Evolutionary conservation across 2,113 vertebrate species (phyloP).

Genomic region (Elephantulus edwardii): DNA sequence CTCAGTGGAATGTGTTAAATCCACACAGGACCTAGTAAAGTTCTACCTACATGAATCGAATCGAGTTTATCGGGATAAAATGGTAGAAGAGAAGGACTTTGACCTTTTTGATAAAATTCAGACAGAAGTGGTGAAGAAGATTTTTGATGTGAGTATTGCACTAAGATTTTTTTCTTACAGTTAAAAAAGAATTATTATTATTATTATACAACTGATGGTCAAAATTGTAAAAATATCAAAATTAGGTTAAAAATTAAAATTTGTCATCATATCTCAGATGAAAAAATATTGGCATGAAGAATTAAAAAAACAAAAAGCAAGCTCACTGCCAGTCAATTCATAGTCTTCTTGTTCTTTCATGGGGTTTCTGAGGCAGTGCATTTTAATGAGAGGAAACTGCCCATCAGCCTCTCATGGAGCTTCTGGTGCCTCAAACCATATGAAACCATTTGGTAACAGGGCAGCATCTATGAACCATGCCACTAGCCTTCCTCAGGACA

Average conservation of each 20-base stretch:
- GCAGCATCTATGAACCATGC: too few species aligned
- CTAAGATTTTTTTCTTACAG: neutral
- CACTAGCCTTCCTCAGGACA: too few species aligned
- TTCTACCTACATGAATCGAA: slow-evolving; percentile 93
- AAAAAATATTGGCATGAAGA: neutral
- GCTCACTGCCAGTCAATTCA: too few species aligned
- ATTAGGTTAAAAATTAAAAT: neutral
- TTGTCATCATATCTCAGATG: neutral
- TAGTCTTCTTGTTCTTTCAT: too few species aligned
- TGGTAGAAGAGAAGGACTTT: slow-evolving; percentile 90
- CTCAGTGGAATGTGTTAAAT: slow-evolving; percentile 87
- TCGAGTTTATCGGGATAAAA: slow-evolving; percentile 93
- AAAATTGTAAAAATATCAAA: neutral
- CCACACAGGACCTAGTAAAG: slow-evolving; percentile 87
- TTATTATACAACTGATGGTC: neutral
- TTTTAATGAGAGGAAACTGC: too few species aligned
- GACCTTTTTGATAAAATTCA: slow-evolving; percentile 92
- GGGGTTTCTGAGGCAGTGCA: too few species aligned
- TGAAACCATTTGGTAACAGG: too few species aligned
- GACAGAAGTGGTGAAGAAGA: slow-evolving; percentile 88
- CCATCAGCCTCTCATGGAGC: too few species aligned
- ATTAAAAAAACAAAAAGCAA: too few species aligned
- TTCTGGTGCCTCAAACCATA: too few species aligned
- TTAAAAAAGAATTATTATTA: slow-evolving; percentile 9
- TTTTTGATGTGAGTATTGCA: slow-evolving; percentile 86